Evolutionary conservation across 2,113 vertebrate genomes (phyloP), one percentile per base, ranked within the genome.

Genomic region (Rousettus leschenaultii): DNA sequence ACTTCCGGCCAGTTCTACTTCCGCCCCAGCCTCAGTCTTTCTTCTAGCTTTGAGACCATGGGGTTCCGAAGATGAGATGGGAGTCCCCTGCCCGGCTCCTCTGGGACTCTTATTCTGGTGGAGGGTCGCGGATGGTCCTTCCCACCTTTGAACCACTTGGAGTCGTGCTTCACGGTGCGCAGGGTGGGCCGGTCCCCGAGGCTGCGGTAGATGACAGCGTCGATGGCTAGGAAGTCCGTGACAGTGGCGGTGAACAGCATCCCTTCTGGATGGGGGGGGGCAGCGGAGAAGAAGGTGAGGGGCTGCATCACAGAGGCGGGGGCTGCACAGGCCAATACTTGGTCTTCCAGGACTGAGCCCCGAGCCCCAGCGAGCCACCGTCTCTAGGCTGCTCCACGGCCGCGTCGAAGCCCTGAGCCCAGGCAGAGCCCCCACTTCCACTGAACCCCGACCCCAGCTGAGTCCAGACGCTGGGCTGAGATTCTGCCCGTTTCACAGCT

Each of bases 61-160:
- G 26, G 30, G 10, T 48, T 86, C 51, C 38, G 35, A n/a, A 94
- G 61, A 35, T 33, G 57, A 53, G 28, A 22, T 26, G 30, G 63
- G n/a, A 38, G 45, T 1, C 53, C 5, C 43, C 19, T n/a, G 26
- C 53, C 30, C 9, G 8, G 4, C 38, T 53, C 40, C 22, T 43
- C 48, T 12, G 35, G 43, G 78, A 35, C 95, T 97, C 33, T 92
- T 83, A 88, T 57, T 92, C 63, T 93, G 71, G 55, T 79, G 45
- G 63, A 77, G 51, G 6, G 48, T 12, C 2, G n/a, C 10, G 11
- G 35, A 10, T 21, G 0, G 26, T 15, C 57, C 33, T 10, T 4
- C 97, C 43, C 98, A 99, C 99, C 99, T 99, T 99, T 98, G 98
- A 99, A 99, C 99, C 99, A 99, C 95, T 99, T 99, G 98, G 99